Conservation (phyloP, 2,888 invertebrate genomes). For the Ametastegia equiseti region DNA sequence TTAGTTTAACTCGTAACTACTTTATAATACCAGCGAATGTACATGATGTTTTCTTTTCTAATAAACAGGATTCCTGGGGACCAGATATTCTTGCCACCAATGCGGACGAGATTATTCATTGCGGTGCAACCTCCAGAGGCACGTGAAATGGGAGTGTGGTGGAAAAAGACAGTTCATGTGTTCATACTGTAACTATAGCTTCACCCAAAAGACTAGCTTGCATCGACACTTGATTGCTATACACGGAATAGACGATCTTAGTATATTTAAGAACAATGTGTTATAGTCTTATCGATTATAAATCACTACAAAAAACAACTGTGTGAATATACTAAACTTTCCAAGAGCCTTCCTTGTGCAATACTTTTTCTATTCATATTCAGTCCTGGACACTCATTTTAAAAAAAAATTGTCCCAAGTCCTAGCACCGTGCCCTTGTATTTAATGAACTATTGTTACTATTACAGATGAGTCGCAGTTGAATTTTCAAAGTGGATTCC, state of each 20-base stretch:
- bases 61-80: constrained; percentile 56
- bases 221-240: constrained; percentile 71
- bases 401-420: too few relatives aligned
- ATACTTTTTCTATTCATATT: neutral
- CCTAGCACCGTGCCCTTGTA: too few relatives aligned
- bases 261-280: constrained; percentile 2
- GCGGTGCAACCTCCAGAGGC: constrained; percentile 66
- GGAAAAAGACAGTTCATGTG: constrained; percentile 71
- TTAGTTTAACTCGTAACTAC: neutral
- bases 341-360: neutral
- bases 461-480: constrained; percentile 54
- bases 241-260: constrained; percentile 41
- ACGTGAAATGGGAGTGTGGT: constrained; percentile 73
- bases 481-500: neutral
- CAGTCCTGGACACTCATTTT: too few relatives aligned
- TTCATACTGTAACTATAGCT: constrained; percentile 67
- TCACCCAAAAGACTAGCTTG: constrained; percentile 71
- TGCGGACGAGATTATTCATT: constrained; percentile 66
- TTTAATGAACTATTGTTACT: constrained; percentile 48
- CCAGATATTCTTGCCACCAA: constrained; percentile 61
- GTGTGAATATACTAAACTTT: neutral
- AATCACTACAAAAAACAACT: neutral
- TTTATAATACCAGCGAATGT: neutral
- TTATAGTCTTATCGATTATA: neutral
- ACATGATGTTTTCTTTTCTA: constrained; percentile 6